phyloP scores from a whole-genome alignment of 2,113 vertebrate genomes.

The Amazona guildingii region DNA sequence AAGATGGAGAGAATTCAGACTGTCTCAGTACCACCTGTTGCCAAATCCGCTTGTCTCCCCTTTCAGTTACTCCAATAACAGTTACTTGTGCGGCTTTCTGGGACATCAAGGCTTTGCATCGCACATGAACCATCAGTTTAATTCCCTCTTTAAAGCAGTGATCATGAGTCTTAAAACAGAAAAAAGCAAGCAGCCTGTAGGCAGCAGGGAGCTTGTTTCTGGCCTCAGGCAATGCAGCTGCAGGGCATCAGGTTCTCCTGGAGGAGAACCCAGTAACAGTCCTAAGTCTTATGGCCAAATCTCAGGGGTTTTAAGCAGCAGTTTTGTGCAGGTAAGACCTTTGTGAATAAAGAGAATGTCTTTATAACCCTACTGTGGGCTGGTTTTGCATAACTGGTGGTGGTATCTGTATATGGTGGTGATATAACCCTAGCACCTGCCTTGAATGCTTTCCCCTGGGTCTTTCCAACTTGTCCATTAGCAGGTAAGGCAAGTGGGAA shows the following conservation, averaged over 20 bases:
- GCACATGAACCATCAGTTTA: not conserved
- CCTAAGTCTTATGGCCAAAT: not conserved
- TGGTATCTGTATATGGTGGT: not conserved
- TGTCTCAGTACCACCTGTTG: not conserved
- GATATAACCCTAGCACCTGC: not conserved
- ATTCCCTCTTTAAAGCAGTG: constrained; percentile 14
- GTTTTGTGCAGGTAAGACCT: not conserved
- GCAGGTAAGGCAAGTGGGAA: not conserved
- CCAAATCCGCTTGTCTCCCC: not conserved
- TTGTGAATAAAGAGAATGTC: not conserved
- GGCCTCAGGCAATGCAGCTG: not conserved
- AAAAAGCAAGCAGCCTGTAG: not conserved
- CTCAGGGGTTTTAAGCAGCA: not conserved
- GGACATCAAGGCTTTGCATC: not conserved
- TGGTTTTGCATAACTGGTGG: not conserved
- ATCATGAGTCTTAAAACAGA: not conserved
- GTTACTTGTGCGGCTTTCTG: not conserved
- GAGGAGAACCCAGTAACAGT: not conserved
- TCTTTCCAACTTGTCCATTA: not conserved
- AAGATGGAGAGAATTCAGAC: not conserved
- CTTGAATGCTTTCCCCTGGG: not conserved
- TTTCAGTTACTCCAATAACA: not conserved
- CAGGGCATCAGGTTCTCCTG: not conserved
- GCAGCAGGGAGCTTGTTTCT: not conserved
- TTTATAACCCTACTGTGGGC: not conserved